Evolutionary conservation across 1,140 invertebrate genomes (phyloP).

Genomic region (Platyscapa corneri): DNA sequence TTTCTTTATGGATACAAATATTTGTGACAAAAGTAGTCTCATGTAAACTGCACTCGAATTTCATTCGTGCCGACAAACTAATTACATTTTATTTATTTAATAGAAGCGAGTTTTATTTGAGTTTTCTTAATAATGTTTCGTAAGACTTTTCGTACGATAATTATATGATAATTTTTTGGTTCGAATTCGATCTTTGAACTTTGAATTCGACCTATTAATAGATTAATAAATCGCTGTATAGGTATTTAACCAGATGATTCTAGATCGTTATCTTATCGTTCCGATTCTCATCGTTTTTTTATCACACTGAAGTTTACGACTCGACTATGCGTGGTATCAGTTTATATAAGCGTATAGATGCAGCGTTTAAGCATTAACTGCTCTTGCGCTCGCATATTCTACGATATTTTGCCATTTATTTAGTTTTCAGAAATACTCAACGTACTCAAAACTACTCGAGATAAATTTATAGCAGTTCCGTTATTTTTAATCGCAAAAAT

Average conservation of each 20-base stretch:
- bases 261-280: slow-evolving; percentile 41
- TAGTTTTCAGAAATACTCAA: background rate
- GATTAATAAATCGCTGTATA: background rate
- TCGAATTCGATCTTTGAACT: slow-evolving; percentile 20
- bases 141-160: background rate
- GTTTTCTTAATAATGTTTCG: background rate
- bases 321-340: slow-evolving; percentile 26
- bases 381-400: background rate
- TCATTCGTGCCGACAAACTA: background rate
- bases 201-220: background rate
- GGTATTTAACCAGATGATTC: slow-evolving; percentile 5
- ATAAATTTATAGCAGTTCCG: background rate
- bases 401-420: background rate
- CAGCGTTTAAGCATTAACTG: background rate
- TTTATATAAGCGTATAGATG: background rate
- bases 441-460: background rate
- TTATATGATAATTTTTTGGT: background rate
- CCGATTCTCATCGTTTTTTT: slow-evolving; percentile 9
- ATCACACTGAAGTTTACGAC: background rate
- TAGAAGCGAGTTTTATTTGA: background rate
- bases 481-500: background rate
- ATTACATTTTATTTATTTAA: background rate
- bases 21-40: background rate
- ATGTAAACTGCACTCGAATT: background rate
- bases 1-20: background rate